Evolutionary conservation across 2,888 invertebrate species (phyloP), one percentile per base, ranked within the genome.

Genomic region (Germaria angustata): DNA sequence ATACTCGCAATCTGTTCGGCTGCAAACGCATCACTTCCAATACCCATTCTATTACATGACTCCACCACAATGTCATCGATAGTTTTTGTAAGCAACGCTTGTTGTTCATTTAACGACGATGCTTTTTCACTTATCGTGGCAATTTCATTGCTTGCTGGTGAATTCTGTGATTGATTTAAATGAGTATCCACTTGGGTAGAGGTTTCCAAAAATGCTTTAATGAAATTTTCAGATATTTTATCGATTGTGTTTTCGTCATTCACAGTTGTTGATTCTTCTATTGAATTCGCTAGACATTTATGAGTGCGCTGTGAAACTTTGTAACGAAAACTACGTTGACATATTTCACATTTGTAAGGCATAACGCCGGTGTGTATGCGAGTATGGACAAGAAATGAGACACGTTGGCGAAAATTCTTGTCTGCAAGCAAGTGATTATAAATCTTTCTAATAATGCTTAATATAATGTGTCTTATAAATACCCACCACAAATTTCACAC

Each of bases 281-380:
- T 32, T 17, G 69, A 22, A 6, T 36, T 5, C 49, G 36, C 84
- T n/a, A 84, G 84, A 87, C 96, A 96, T 91, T 96, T 96, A 87
- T 96, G 96, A 3, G 96, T 96, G 87, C 95, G 93, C 89, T 96
- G 95, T 66, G 96, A 96, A 9, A 96, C 96, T 93, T 96, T 96
- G 87, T 96, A 96, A 79, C 96, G 93, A 89, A 96, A 96, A 87
- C 93, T 95, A 92, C 95, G 96, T 68, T 95, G 93, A 88, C 96
- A 97, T 7, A 94, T 93, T 51, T 95, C 94, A 87, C 96, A 96
- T 90, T 95, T 95, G 88, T 96, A 96, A 0, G 96, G 96, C 96
- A 96, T 95, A 0, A 93, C 96, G 36, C 96, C 96, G 0, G 96
- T 90, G 57, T 96, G 96, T 85, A 96, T 96, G 84, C 96, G 93